Evolutionary conservation across 2,113 vertebrate species (phyloP).

Genomic region (Rhinoptilus africanus): DNA sequence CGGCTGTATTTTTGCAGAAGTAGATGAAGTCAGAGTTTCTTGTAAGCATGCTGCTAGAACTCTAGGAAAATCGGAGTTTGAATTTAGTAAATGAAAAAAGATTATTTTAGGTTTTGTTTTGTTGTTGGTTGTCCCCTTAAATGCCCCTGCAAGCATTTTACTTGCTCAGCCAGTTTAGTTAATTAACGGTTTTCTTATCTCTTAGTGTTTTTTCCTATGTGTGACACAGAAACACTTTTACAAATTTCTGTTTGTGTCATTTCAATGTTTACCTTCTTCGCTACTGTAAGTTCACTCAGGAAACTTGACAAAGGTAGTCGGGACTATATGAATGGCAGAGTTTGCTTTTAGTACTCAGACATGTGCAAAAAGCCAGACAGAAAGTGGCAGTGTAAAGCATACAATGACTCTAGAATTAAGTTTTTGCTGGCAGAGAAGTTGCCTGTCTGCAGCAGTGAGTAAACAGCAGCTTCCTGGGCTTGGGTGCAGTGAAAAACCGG

Average conservation of each 20-base stretch:
- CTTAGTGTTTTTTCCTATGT: not conserved
- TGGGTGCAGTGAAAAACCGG: not conserved
- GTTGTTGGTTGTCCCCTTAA: not conserved
- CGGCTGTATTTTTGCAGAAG: not conserved
- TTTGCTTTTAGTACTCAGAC: not conserved
- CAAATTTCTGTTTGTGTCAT: not conserved
- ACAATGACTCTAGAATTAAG: not conserved
- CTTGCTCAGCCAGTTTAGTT: not conserved
- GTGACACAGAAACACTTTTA: not conserved
- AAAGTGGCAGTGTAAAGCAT: not conserved
- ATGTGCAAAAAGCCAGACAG: not conserved
- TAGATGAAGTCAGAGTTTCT: not conserved
- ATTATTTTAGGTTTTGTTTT: not conserved
- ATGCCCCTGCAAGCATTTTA: not conserved
- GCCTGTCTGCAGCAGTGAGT: not conserved
- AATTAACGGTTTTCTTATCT: not conserved
- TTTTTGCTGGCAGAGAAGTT: not conserved
- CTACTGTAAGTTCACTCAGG: not conserved
- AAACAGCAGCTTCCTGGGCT: not conserved
- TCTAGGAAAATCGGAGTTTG: not conserved
- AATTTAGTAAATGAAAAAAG: not conserved
- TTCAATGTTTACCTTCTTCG: not conserved
- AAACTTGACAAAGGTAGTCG: not conserved
- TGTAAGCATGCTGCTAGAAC: not conserved
- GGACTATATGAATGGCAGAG: not conserved